A percentile compares a stretch with the other conserved stretches of the same genome.
Conservation (phyloP, 2,113 vertebrate species). For the Pithys albifrons region DNA sequence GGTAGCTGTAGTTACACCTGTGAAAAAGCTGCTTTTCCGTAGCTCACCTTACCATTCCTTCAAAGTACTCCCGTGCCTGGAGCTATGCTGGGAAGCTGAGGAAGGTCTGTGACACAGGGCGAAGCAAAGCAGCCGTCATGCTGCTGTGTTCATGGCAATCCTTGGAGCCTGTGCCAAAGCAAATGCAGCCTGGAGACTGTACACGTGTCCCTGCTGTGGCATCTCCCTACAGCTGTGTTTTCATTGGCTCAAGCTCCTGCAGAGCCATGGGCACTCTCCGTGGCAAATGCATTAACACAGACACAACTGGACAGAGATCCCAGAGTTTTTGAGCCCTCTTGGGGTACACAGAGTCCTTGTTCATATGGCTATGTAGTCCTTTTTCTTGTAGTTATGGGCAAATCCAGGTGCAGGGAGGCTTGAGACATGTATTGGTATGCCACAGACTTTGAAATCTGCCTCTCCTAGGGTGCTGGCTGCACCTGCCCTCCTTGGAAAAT, state of each 20-base stretch:
- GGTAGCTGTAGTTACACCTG: not conserved
- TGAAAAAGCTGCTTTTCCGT: not conserved
- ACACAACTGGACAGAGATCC: not conserved
- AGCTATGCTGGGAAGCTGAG: not conserved
- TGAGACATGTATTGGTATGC: not conserved
- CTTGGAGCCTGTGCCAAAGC: slow-evolving; percentile 5
- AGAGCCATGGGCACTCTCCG: not conserved
- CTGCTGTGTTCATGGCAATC: not conserved
- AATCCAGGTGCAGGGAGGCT: not conserved
- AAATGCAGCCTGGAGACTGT: not conserved
- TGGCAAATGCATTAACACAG: not conserved
- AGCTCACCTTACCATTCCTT: not conserved
- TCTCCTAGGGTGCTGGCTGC: not conserved
- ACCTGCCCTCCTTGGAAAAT: not conserved
- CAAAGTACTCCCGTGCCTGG: not conserved
- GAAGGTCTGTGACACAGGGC: not conserved
- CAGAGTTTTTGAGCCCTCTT: not conserved
- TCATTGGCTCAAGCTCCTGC: not conserved
- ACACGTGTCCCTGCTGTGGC: slow-evolving; percentile 49
- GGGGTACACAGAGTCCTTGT: not conserved
- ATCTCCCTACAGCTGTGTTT: slow-evolving; percentile 22
- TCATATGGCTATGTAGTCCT: not conserved
- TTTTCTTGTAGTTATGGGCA: not conserved
- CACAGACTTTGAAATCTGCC: not conserved
- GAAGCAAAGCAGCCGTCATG: not conserved